Evolutionary conservation across 35 echinoderm and acorn worm species (phyloP).

Genomic region (Ophiothrix spiculata): DNA sequence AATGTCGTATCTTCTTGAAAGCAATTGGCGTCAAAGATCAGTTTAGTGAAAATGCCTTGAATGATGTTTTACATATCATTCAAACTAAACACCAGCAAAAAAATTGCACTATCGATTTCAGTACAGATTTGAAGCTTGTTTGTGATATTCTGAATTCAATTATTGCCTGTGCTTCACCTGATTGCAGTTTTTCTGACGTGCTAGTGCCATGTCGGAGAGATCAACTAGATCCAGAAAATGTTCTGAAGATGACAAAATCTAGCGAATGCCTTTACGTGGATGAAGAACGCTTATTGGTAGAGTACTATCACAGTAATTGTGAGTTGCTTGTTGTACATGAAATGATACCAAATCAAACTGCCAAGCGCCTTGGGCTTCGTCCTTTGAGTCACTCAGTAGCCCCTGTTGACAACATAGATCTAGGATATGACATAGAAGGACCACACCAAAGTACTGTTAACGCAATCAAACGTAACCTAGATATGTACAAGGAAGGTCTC

Average conservation of each 20-base stretch:
- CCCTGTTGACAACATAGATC: conserved; percentile 1
- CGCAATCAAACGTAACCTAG: conserved; percentile 37
- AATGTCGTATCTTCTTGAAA: neutral
- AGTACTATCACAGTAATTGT: neutral
- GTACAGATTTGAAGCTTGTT: conserved; percentile 13
- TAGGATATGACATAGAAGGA: conserved; percentile 17
- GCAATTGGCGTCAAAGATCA: neutral
- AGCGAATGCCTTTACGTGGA: conserved; percentile 19
- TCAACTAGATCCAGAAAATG: neutral
- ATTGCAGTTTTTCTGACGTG: neutral
- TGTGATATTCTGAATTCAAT: conserved; percentile 15
- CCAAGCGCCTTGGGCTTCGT: conserved; percentile 10
- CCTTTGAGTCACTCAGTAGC: conserved; percentile 25
- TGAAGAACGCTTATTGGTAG: neutral
- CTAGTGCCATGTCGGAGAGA: conserved; percentile 3
- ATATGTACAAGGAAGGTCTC: conserved; percentile 19
- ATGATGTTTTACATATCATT: neutral
- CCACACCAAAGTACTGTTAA: conserved; percentile 25
- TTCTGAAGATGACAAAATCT: neutral
- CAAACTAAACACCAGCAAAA: neutral
- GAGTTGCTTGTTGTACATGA: neutral
- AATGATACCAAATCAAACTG: conserved; percentile 19
- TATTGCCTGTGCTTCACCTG: neutral
- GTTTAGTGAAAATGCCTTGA: conserved; percentile 2
- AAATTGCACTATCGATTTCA: neutral